A percentile compares a stretch with the other conserved stretches of the same genome.
These are phyloP conservation scores for Syngnathus floridae DNA, from an alignment of 2,113 vertebrate genomes.

Conservation along the genomic window DNA sequence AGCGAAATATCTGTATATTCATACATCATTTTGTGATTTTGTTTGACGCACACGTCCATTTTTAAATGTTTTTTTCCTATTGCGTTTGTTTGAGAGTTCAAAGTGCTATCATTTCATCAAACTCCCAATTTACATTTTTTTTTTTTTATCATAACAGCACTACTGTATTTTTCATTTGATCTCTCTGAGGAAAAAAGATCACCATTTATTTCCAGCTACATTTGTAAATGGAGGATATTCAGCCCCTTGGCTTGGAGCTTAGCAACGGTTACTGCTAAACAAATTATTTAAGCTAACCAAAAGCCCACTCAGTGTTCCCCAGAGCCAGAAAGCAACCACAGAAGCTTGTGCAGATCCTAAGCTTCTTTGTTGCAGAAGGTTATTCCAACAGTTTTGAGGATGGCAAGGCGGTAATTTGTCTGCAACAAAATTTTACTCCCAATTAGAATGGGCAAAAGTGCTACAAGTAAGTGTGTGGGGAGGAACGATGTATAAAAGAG, in stretches of 20 bases:
- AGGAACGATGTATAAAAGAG: constrained; percentile 50
- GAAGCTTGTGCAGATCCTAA: neutral
- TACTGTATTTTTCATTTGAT: neutral
- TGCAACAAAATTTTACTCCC: constrained; percentile 38
- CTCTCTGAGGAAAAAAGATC: neutral
- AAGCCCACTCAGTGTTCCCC: constrained; percentile 20
- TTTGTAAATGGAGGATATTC: constrained; percentile 3
- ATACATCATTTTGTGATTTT: neutral
- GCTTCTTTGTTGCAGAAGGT: constrained; percentile 17
- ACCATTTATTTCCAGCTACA: neutral
- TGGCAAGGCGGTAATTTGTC: constrained; percentile 29
- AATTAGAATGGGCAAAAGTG: constrained; percentile 44
- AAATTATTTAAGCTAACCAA: constrained; percentile 24
- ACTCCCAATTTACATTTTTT: neutral
- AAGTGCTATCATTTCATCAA: neutral
- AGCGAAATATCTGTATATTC: neutral
- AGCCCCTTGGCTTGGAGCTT: constrained; percentile 4
- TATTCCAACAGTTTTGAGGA: constrained; percentile 11
- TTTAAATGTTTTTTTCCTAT: neutral
- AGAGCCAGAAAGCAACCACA: constrained; percentile 6
- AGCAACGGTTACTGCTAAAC: constrained; percentile 8
- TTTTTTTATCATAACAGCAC: neutral
- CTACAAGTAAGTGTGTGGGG: constrained; percentile 37
- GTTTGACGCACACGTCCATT: neutral
- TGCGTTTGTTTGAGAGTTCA: neutral